Percentiles rank a stretch among this genome's conserved stretches.
These are phyloP conservation scores for Puma concolor DNA, from an alignment of 2,113 vertebrate species.

Conservation along the genomic window DNA sequence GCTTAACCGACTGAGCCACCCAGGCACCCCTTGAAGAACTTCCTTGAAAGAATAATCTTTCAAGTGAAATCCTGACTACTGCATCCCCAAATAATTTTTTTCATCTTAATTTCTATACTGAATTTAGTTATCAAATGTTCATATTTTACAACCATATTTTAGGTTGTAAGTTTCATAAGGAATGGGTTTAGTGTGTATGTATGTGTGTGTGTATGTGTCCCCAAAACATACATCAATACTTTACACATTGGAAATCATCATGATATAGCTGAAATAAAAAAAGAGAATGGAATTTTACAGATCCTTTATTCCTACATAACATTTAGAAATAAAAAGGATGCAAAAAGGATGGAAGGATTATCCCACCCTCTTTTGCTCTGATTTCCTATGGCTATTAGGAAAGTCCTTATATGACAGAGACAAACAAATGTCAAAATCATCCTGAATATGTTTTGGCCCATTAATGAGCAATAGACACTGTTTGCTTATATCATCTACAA, in stretches of 20 bases:
- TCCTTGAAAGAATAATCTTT: background rate
- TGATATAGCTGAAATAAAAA: slow-evolving; percentile 2
- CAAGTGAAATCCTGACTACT: background rate
- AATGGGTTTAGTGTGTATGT: background rate
- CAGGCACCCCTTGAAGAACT: background rate
- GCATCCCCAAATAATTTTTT: background rate
- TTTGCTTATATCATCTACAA: background rate
- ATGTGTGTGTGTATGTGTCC: background rate
- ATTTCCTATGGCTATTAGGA: background rate
- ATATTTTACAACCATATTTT: background rate
- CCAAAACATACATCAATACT: background rate
- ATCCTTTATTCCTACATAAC: background rate
- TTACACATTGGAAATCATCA: background rate
- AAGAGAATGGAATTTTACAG: background rate
- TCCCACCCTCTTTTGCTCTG: background rate
- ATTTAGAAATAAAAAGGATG: background rate
- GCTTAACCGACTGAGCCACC: too few species aligned
- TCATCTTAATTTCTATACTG: background rate
- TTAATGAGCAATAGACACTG: background rate
- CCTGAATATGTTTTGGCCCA: background rate
- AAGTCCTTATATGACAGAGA: background rate
- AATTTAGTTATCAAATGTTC: background rate
- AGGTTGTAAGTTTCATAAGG: background rate
- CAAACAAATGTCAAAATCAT: background rate
- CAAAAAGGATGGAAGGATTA: background rate